Base-by-base conservation (phyloP, 1,140 invertebrate genomes). In the Himalopsyche phryganea region DNA sequence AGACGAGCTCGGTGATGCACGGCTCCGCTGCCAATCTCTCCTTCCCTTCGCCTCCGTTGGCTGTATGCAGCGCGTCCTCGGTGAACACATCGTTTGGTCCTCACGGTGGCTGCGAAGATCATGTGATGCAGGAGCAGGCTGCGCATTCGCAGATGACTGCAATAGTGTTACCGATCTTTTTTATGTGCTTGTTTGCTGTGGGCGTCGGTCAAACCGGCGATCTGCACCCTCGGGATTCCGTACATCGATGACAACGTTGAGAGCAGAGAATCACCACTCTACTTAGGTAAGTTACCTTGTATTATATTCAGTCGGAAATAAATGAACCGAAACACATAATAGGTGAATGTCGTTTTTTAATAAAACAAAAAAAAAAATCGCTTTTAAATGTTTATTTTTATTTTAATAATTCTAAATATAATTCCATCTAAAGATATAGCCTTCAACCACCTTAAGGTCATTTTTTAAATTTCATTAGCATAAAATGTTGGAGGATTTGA, bases 181-280 rank as follows among this genome's bases (percentile, higher is more conserved):
- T 94, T 71, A 80, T 90, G 40, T 91, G 89, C 54, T 76, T 95
- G 47, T 78, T 96, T 19, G 89, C 90, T 35, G 90, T 95, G n/a
- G 93, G 93, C 23, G 88, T 96, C 71, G 92, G 92, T 1, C 91
- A 94, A 74, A 96, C n/a, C 92, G 0, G 90, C 92, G 1, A 90
- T 94, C n/a, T 89, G 91, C 59, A 94, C 91, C 2, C 77, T 95
- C n/a, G 92, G 92, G 3, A 95, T 96, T 67, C 92, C 93, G 0
- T 96, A 94, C 68, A 92, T 96, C 42, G 93, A 95, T 66, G 93
- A 96, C 74, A 96, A 95, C 75, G 92, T 95, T 19, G 89, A 90
- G 58, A 92, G 87, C 72, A 84, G 89, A 69, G 91, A 95, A 71
- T 94, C 91, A 42, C 92, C 93, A n/a, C 81, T 95, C 57, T 96